These are phyloP conservation scores for Andrena cerasifolii DNA, from an alignment of 1,140 invertebrate genomes.

Conservation along the genomic window DNA sequence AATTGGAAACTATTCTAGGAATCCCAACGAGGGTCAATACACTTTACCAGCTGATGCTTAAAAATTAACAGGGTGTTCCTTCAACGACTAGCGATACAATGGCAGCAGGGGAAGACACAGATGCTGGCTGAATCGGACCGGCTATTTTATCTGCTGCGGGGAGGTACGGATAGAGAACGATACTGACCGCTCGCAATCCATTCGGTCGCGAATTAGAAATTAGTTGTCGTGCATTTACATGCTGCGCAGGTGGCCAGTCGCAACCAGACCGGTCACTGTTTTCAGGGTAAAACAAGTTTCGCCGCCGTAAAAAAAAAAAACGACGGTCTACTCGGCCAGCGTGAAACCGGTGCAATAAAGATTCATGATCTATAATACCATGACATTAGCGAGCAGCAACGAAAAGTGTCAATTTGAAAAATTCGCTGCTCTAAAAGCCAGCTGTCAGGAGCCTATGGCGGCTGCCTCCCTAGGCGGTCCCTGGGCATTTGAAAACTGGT, in stretches of 20 bases:
- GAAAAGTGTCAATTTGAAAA: slow-evolving; percentile 22
- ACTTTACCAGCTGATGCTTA: no score
- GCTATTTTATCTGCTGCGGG: background rate
- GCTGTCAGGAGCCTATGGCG: slow-evolving; percentile 5
- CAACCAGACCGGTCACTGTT: slow-evolving; percentile 53
- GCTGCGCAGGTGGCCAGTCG: slow-evolving; percentile 59
- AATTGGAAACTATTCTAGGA: no score
- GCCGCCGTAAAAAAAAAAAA: slow-evolving; percentile 43
- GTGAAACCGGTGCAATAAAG: slow-evolving; percentile 55
- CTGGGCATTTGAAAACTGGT: background rate
- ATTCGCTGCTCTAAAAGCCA: background rate
- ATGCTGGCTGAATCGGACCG: background rate
- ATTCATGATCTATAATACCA: slow-evolving; percentile 55
- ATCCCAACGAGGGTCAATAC: no score
- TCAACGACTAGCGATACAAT: background rate
- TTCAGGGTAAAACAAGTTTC: slow-evolving; percentile 65
- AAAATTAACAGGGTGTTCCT: background rate
- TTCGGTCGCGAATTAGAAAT: slow-evolving; percentile 67
- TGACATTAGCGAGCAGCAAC: slow-evolving; percentile 40
- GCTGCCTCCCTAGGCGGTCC: no score
- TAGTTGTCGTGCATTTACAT: slow-evolving; percentile 63
- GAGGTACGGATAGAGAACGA: background rate
- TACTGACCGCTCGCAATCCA: slow-evolving; percentile 15
- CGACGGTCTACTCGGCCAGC: background rate
- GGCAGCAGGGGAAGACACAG: background rate